phyloP scores from a whole-genome alignment of 2,888 invertebrate genomes.

The Sinotaia quadrata region DNA sequence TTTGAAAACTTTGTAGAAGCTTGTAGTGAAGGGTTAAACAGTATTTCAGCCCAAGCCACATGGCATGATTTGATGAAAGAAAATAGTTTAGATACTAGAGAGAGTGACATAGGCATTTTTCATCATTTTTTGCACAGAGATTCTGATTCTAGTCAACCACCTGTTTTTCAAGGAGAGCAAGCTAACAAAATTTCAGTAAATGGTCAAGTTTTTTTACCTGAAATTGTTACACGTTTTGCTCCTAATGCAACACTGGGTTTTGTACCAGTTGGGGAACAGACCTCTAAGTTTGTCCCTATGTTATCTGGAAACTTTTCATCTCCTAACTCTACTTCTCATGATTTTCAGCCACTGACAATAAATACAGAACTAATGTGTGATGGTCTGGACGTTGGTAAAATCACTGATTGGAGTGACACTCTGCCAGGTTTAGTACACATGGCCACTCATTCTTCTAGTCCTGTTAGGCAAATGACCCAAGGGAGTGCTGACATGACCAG shows the following conservation, averaged over 20 bases:
- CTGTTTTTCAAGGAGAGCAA: slow-evolving; percentile 17
- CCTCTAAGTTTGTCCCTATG: background rate
- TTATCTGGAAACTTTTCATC: background rate
- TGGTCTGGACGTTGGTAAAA: background rate
- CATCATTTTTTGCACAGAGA: slow-evolving; percentile 46
- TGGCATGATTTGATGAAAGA: background rate
- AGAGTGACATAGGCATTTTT: slow-evolving; percentile 48
- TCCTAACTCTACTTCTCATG: background rate
- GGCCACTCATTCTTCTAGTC: slow-evolving; percentile 10
- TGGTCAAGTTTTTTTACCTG: background rate
- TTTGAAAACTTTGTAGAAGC: too few species aligned
- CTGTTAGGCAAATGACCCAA: background rate
- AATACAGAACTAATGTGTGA: background rate
- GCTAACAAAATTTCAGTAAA: background rate
- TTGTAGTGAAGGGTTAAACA: too few species aligned
- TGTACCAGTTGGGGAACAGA: background rate
- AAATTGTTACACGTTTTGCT: background rate
- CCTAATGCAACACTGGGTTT: slow-evolving; percentile 18
- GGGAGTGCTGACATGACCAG: too few species aligned
- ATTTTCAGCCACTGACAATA: background rate
- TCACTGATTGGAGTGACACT: too few species aligned
- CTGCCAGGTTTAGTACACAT: background rate
- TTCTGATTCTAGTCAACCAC: slow-evolving; percentile 41
- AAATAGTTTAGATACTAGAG: slow-evolving; percentile 11
- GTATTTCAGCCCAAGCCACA: background rate